Evolutionary conservation across 92 coral and sea anemone species (phyloP).

Genomic region (Epizoanthus rinbou): DNA sequence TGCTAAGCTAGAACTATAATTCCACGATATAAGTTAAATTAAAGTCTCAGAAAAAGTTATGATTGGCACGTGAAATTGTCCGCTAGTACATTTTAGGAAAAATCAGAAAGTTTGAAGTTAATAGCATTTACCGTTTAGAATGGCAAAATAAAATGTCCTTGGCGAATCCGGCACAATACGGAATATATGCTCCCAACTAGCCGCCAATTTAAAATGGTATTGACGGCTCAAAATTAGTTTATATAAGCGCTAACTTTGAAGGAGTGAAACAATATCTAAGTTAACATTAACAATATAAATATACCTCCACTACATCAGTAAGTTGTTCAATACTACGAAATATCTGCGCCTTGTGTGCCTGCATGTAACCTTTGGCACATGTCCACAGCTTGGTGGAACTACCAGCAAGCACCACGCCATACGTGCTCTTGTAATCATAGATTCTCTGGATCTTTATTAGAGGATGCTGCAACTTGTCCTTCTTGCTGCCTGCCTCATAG

Average conservation of each 20-base stretch:
- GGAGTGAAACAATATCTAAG: background rate
- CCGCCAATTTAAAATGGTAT: no score
- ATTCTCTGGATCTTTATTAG: conserved; percentile 60
- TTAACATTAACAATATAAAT: background rate
- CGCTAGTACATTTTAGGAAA: no score
- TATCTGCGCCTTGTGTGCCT: conserved; percentile 57
- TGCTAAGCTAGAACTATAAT: no score
- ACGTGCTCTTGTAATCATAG: conserved; percentile 70
- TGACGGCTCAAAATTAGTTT: no score
- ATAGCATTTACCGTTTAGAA: no score
- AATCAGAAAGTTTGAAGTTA: no score
- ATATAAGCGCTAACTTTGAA: background rate
- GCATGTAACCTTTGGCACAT: conserved; percentile 74
- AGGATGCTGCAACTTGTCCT: conserved; percentile 54
- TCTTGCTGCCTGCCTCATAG: conserved; percentile 74
- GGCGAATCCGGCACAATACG: no score
- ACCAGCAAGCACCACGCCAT: conserved; percentile 82
- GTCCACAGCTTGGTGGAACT: conserved; percentile 61
- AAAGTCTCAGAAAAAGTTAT: no score
- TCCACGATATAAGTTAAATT: no score
- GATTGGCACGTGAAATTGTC: no score
- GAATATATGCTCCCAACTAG: no score
- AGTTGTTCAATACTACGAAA: conserved; percentile 59
- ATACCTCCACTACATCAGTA: conserved; percentile 58
- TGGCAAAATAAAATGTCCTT: no score